These are phyloP conservation scores for Amniataba percoides DNA, from an alignment of 2,797 vertebrate species.

Conservation along the genomic window DNA sequence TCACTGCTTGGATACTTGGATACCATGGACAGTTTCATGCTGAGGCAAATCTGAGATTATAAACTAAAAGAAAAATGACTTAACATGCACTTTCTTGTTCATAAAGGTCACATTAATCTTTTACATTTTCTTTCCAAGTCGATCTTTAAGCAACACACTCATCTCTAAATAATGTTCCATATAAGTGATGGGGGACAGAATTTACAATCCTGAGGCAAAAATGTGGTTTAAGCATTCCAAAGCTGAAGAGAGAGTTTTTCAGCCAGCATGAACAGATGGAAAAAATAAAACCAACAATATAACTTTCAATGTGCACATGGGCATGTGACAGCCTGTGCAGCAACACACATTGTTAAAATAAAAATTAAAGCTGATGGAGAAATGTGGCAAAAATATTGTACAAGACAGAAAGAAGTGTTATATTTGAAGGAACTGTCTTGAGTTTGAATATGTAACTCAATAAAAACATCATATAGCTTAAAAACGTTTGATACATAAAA, in stretches of 20 bases:
- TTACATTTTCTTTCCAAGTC: neutral
- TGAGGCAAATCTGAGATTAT: neutral
- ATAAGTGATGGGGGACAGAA: neutral
- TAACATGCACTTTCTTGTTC: neutral
- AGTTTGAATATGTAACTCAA: neutral
- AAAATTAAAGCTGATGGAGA: neutral
- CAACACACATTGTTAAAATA: neutral
- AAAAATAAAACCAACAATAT: neutral
- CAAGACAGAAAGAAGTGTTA: neutral
- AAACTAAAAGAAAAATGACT: neutral
- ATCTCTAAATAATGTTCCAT: neutral
- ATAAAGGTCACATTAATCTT: neutral
- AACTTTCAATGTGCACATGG: neutral
- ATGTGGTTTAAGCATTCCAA: neutral
- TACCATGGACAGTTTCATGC: neutral
- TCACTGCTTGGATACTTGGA: neutral
- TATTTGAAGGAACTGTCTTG: neutral
- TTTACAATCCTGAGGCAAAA: neutral
- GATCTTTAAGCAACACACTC: neutral
- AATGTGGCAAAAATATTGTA: neutral
- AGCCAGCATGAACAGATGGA: neutral
- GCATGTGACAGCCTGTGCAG: neutral
- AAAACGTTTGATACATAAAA: neutral
- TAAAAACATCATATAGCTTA: neutral
- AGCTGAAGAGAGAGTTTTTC: neutral